Base-by-base conservation (phyloP, 2,797 vertebrate species). In the Brachymystax lenok region DNA sequence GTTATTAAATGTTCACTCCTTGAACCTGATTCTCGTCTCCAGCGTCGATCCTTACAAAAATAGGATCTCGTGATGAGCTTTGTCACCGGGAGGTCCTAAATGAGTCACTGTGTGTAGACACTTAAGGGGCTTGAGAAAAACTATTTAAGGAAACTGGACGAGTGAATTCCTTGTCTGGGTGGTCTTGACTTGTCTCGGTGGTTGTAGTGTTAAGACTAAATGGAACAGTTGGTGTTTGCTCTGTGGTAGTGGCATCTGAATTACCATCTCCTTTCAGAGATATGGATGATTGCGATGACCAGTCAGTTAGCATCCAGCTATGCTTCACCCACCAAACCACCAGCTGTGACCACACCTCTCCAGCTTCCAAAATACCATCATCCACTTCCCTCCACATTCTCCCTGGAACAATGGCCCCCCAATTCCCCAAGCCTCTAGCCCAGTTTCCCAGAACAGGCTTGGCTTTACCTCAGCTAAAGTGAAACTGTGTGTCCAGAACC, bases 371-470 rank as follows among this genome's bases (percentile, higher is more conserved):
- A 70, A 14, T 40, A 13, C 69, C 12, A 14, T 80, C 21, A 3
- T 50, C 66, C 77, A 85, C 80, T 83, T 82, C 88, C 83, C 82
- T 76, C 74, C 72, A 61, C 66, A 79, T 78, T 86, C 83, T 86
- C 77, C 73, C 51, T 77, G 78, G 83, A 88, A 87, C 87, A 87
- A 83, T 88, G 84, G 83, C 84, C 80, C 87, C 80, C 69, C 79
- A 33, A 71, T 81, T 82, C 80, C 74, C 56, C n/a, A 71, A 46
- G 85, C 78, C 81, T 80, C 85, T 85, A 28, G 73, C 83, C 80
- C 77, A 77, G 76, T 84, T 90, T 87, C 83, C 80, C 78, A 71
- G 84, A 88, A 75, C 61, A 84, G 78, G 77, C 73, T 80, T 67
- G 79, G 77, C 17, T 61, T 77, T 24, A 30, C 28, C 28, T n/a